Base-by-base conservation (phyloP, 2,888 invertebrate genomes). In the Dicycla oo region DNA sequence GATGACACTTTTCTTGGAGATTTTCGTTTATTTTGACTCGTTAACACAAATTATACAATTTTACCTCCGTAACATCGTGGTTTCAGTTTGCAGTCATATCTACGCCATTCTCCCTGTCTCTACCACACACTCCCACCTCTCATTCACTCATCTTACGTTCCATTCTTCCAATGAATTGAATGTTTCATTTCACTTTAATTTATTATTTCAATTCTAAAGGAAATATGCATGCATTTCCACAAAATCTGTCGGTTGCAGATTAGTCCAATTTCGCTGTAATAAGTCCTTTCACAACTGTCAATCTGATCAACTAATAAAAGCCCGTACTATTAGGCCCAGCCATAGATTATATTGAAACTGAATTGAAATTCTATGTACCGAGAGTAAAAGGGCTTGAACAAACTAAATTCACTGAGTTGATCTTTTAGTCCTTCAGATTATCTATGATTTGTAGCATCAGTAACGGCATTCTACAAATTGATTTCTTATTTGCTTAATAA, bases 391-490 rank as follows among this genome's bases (percentile, higher is more conserved):
- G 49, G 30, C 13, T 58, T 40, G 3, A 49, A 47, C 45, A 38
- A 72, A 62, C 72, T 53, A 72, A 76, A 72, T 66, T 62, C n/a
- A 30, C 26, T 38, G 34, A 70, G 49, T 60, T 70, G 54, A 75
- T 70, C 38, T 30, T 63, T 58, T 40, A 56, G 20, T 30, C 6
- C 45, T 67, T 10, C 1, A 34, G 43, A 26, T 26, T 68, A 40
- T 30, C 26, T 56, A 43, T 51, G 66, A 58, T 45, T 58, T 49
- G 34, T 3, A 54, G 5, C 6, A 60, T 34, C 30, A 40, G 18
- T 49, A 20, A 43, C 4, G n/a, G 26, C 11, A 49, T 26, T 54
- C 10, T 20, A 49, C 18, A 70, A 63, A 64, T 30, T 45, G 3
- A 30, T 69, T 57, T 51, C 23, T 45, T 45, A n/a, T 4, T 45